Percentiles rank a stretch among this genome's conserved stretches.
Evolutionary conservation across 2,113 vertebrate species (phyloP).

Genomic region (Oryzias melastigma): DNA sequence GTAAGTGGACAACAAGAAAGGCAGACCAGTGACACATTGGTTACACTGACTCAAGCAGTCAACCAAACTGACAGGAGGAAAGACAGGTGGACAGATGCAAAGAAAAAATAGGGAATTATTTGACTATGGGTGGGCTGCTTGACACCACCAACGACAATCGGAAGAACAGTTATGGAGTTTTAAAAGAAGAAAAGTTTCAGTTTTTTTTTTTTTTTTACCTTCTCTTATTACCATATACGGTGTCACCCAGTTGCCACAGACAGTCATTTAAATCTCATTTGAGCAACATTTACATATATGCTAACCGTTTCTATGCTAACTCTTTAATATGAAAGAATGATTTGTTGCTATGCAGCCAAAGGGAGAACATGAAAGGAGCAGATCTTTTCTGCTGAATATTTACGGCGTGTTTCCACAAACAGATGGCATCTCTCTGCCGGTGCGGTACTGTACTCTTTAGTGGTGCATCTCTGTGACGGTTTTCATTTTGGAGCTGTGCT

Average conservation of each 20-base stretch:
- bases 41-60: slow-evolving; percentile 40
- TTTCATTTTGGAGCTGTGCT: slow-evolving; percentile 2
- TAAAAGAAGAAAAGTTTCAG: not conserved
- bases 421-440: not conserved
- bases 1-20: slow-evolving; percentile 51
- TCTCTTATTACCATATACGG: too few species aligned
- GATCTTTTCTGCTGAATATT: not conserved
- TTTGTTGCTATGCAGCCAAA: not conserved
- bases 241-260: too few species aligned
- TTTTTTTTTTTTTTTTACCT: too few species aligned
- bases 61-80: slow-evolving; percentile 36
- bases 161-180: slow-evolving; percentile 28
- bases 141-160: slow-evolving; percentile 22
- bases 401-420: not conserved
- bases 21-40: slow-evolving; percentile 32
- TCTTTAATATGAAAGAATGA: not conserved
- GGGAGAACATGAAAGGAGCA: not conserved
- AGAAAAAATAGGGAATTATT: slow-evolving; percentile 39
- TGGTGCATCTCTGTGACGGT: slow-evolving; percentile 3
- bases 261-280: too few species aligned
- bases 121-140: slow-evolving; percentile 10
- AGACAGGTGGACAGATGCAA: slow-evolving; percentile 27
- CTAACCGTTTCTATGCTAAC: not conserved
- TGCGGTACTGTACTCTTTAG: too few species aligned
- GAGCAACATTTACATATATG: too few species aligned